Base-by-base conservation (phyloP, 2,797 vertebrate species). In the Gobio occitaniae region DNA sequence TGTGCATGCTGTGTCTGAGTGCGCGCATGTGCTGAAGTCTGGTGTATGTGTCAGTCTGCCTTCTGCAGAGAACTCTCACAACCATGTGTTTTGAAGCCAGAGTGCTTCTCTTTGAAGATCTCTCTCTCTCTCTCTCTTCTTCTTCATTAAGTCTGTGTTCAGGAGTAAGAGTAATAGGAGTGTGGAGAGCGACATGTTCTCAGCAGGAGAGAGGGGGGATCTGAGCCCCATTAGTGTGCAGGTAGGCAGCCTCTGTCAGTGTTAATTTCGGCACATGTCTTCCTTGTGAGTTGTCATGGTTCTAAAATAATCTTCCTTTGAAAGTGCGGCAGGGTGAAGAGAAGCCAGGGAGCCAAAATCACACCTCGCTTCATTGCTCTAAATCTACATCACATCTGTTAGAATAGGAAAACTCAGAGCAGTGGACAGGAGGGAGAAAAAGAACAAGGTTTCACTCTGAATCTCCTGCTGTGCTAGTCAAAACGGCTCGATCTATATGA, bases 351-450 rank as follows among this genome's bases (percentile, higher is more conserved):
- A 78, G 38, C 52, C 12, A 44, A 70, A 70, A 79, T 71, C 83
- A 25, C 54, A 63, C 75, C 66, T 71, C 8, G 5, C 54, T 71
- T 84, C 54, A 17, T 79, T 78, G 41, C 66, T 84, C 56, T 78
- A 78, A 70, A 79, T 79, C 66, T 84, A 84, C 44, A 78, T 61
- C 83, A 79, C 50, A 84, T 84, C 38, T 69, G 54, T 61, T 32
- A 25, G 41, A 63, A 78, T 50, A 79, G 71, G 29, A 54, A 47
- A 68, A 78, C 25, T 78, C 13, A 19, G 29, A 84, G 54, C 71
- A 29, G 25, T 72, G 76, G 83, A 84, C 75, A 79, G 41, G 19
- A 70, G 47, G 36, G 17, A 81, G 32, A 54, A 71, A 65, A 69
- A 54, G 25, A 59, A 65, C 71, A 15, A 47, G n/a, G 59, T 56